These are phyloP conservation scores for Dendrocincla fuliginosa DNA, from an alignment of 2,797 vertebrate genomes.

Conservation along the genomic window DNA sequence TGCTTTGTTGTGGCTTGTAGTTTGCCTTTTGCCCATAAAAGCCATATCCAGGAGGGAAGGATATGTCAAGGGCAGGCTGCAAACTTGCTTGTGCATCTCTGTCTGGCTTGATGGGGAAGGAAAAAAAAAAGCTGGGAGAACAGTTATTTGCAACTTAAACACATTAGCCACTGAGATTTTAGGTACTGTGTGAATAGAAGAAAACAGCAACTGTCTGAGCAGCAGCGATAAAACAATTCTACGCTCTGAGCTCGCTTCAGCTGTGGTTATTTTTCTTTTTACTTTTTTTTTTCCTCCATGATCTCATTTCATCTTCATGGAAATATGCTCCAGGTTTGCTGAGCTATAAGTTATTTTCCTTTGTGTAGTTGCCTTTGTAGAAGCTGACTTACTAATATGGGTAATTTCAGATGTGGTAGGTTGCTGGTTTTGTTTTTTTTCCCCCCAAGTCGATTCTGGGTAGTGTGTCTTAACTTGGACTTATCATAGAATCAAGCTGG, in stretches of 20 bases:
- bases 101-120: background rate
- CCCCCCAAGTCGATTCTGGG: background rate
- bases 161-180: background rate
- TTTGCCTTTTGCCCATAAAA: background rate
- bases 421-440: background rate
- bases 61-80: background rate
- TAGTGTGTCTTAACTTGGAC: background rate
- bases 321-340: background rate
- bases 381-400: background rate
- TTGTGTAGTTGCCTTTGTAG: background rate
- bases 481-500: background rate
- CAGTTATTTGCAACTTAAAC: background rate
- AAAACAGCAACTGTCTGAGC: background rate
- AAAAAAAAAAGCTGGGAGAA: background rate
- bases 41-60: background rate
- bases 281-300: accelerated
- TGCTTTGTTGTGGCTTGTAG: background rate
- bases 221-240: background rate
- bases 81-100: background rate
- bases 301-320: background rate
- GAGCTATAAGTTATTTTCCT: background rate
- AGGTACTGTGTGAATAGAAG: background rate
- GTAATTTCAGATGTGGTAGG: background rate
- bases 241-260: background rate
- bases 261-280: background rate